Percentiles rank a stretch among this genome's conserved stretches.
Conservation (phyloP, 1,140 invertebrate species). For the Drosophila nigromelanica region DNA sequence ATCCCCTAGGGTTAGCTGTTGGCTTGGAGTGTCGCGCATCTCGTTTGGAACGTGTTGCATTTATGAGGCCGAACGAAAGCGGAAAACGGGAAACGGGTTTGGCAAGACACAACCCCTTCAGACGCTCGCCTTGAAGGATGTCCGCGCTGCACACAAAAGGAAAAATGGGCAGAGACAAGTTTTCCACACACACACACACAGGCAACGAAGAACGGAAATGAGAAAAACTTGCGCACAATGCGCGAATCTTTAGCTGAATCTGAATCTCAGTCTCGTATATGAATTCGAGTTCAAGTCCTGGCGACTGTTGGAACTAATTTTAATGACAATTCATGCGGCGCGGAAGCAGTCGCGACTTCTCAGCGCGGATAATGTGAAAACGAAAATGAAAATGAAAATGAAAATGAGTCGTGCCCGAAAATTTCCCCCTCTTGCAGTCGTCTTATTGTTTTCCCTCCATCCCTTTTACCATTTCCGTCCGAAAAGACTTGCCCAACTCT, state of each 20-base stretch:
- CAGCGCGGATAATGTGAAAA: background rate
- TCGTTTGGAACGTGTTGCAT: conserved; percentile 68
- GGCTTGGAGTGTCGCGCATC: conserved; percentile 33
- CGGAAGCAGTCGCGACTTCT: conserved; percentile 51
- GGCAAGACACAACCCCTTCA: conserved; percentile 14
- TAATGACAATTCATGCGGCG: conserved; percentile 77
- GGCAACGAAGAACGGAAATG: conserved; percentile 59
- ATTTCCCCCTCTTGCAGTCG: conserved; percentile 34
- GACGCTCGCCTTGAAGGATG: conserved; percentile 19
- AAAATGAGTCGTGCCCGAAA: conserved; percentile 34
- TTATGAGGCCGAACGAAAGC: conserved; percentile 59
- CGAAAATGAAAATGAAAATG: conserved; percentile 30
- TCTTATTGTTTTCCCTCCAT: conserved; percentile 32
- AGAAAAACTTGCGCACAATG: conserved; percentile 61
- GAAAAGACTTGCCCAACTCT: too few relatives aligned
- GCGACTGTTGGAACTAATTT: conserved; percentile 71
- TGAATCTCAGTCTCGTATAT: conserved; percentile 6
- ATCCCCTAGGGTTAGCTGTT: conserved; percentile 16
- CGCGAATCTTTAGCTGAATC: conserved; percentile 31
- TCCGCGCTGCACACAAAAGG: conserved; percentile 38
- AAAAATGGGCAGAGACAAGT: conserved; percentile 71
- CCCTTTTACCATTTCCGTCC: conserved; percentile 22
- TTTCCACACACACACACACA: conserved; percentile 42
- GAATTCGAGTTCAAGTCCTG: conserved; percentile 31
- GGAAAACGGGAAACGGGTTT: conserved; percentile 57